Base-by-base conservation (phyloP, 23 tunicate genomes). In the Oikopleura vanhoeffeni region DNA sequence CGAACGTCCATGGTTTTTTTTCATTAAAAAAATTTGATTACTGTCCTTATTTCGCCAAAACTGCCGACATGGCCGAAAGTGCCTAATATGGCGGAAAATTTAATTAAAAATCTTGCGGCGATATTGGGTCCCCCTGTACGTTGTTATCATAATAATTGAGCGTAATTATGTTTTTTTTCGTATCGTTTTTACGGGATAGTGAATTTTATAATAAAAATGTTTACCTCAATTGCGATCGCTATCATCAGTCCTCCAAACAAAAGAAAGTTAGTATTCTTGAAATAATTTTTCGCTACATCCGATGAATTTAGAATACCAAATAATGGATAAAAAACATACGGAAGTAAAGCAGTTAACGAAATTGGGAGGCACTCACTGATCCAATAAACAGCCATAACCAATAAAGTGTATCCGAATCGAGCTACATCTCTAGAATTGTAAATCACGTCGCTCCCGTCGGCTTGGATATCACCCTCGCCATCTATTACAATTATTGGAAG, bases 351-450 rank as follows among this genome's bases (percentile, higher is more conserved):
- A 18, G 97, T 91, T 76, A 87, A 90, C 0, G 92, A 85, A 0
- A 91, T 85, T 18, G 97, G 97, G n/a, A 91, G 83, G 24, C 83
- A 89, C 49, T 89, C 97, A 1, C 88, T 87, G 28, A 91, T 83
- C 97, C 97, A 91, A 71, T 87, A 91, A 76, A 89, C 83, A 13
- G 97, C 97, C 97, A 91, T 91, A 67, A 89, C 39, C 0, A 87
- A 30, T 0, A 91, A 86, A 36, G 83, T 58, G 83, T 87, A 91
- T 24, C 92, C 97, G 64, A 91, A 91, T 41, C 79, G 27, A 18
- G 79, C 79, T 2, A 71, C 79, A 71, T 71, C 35, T 71, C 35
- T 28, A 18, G 79, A 71, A 32, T 30, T 32, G 79, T 71, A 71
- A 71, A 71, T 38, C 3, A 2, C 2, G 3, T 38, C 79, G 79